Base-by-base conservation (phyloP, 2,888 invertebrate genomes). In the Drosophila kuntzei region DNA sequence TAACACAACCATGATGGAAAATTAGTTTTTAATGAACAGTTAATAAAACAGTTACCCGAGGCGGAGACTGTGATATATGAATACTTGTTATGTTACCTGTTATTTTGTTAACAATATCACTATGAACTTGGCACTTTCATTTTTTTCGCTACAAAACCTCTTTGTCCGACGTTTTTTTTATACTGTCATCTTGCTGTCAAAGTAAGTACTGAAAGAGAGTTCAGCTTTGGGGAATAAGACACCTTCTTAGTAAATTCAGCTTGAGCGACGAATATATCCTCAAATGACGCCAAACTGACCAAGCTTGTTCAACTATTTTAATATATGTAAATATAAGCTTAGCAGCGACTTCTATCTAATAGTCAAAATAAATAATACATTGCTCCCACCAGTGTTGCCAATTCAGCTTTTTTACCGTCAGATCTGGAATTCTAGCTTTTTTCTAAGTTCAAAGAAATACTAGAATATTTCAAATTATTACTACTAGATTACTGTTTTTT, bases 261-360 rank as follows among this genome's bases (percentile, higher is more conserved):
- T 67, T 76, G 55, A 50, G 66, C 66, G n/a, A 53, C 34, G 12
- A 71, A 66, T 62, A 62, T 76, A 7, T 76, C 44, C 18, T 51
- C 8, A 2, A 71, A 41, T 43, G 50, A 25, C 16, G 32, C 46
- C 2, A 58, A 62, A 8, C 29, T 51, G 16, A 18, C 16, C 61
- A 71, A 51, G 41, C 47, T 18, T 71, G 71, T 16, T 76, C 65
- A 25, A 76, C 34, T 20, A 41, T 16, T 12, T 51, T 58, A n/a
- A n/a, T n/a, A n/a, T n/a, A n/a, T 57, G 50, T 68, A n/a, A 14
- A 8, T 37, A 29, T 25, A 43, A 18, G 18, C 16, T 32, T 22
- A n/a, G 4, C n/a, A 27, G 0, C 1, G n/a, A 9, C 12, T 27
- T 51, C 18, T 29, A 18, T 11, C 32, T 20, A 20, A 29, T 20